Evolutionary conservation across 1,140 invertebrate species (phyloP), one percentile per base, ranked within the genome.

Genomic region (Rhopalosiphum maidis): DNA sequence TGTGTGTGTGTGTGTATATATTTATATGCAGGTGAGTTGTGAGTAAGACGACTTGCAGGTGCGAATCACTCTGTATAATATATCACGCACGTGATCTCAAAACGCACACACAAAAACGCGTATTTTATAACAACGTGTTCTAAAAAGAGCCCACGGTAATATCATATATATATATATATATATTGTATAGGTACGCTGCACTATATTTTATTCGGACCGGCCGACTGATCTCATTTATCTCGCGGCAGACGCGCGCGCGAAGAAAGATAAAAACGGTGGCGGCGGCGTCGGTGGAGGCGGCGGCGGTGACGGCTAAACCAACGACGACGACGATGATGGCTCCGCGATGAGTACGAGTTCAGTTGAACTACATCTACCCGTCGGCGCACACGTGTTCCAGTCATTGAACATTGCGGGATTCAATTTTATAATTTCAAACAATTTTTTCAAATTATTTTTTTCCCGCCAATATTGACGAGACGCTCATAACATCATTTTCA

Each of bases 221-320:
- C 90, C 90, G 43, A 93, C 91, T 93, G 91, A 93, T 93, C 91
- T 93, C 91, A 86, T 93, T 93, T 93, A 54, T 85, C 82, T 93
- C 77, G 43, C 48, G 41, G 35, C 37, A 86, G 60, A 82, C 90
- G 43, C 46, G 51, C 91, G 85, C 82, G 54, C 91, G 60, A 77
- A 77, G 60, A 77, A 77, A n/a, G 60, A 77, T 77, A 77, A 77
- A 77, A 77, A 77, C 60, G 60, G 30, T n/a, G 60, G 22, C 82
- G 77, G 54, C 11, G 77, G 25, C 4, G 55, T 18, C 4, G 60
- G 60, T 18, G 60, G 60, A 15, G 60, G n/a, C 60, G 60, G 60
- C 15, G 30, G 15, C 4, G 60, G 54, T 55, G 48, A 86, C 54
- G 41, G 48, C 35, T 55, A 30, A 37, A 41, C 18, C 91, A 46